These are phyloP conservation scores for Channa argus DNA, from an alignment of 2,113 vertebrate genomes.

Conservation along the genomic window DNA sequence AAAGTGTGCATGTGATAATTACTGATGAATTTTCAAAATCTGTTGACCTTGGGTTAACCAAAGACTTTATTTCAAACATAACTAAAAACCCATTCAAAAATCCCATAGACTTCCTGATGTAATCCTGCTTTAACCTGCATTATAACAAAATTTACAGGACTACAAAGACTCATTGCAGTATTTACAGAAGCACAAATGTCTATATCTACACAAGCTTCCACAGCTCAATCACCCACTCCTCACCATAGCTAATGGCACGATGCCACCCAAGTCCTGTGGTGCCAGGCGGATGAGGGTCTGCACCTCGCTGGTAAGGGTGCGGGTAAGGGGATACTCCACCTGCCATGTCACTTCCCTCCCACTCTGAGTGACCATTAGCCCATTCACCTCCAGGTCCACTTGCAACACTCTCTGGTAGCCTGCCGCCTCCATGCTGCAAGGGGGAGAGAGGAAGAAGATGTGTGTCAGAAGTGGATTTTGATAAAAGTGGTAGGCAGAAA, in stretches of 20 bases:
- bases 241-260: constrained; percentile 96
- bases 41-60: no score
- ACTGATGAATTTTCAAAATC: no score
- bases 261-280: constrained; percentile 91
- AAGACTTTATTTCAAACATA: no score
- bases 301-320: constrained; percentile 81
- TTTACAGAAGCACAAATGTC: neutral
- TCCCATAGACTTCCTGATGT: no score
- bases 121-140: no score
- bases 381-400: constrained; percentile 92
- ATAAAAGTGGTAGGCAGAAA: constrained; percentile 6
- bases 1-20: no score
- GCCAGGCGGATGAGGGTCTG: constrained; percentile 90
- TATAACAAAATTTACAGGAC: no score
- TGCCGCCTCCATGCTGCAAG: constrained; percentile 80
- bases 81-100: no score
- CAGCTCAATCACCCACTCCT: constrained; percentile 59
- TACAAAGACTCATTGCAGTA: neutral
- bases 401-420: constrained; percentile 89
- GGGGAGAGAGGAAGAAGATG: constrained; percentile 14
- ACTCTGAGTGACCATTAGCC: constrained; percentile 88
- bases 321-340: constrained; percentile 91
- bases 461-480: constrained; percentile 44
- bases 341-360: constrained; percentile 92
- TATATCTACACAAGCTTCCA: neutral